Evolutionary conservation across 2,888 invertebrate species (phyloP), one percentile per base, ranked within the genome.

Genomic region (Laothoe populi): DNA sequence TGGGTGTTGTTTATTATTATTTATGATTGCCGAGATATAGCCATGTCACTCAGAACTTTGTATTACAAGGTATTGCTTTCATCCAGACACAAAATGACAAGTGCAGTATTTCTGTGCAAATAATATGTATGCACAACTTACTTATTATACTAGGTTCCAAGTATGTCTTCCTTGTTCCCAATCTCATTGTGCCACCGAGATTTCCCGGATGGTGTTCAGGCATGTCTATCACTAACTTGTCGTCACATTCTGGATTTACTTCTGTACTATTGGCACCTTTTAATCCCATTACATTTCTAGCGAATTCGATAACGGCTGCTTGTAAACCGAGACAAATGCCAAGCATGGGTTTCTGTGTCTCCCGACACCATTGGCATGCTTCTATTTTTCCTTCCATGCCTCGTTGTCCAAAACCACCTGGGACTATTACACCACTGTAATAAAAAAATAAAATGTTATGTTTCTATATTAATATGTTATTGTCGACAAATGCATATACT

Each of bases 281-380:
- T 63, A 97, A 85, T 0, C 94, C 94, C 0, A 99, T 87, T 0
- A 96, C 96, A 83, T 98, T 98, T 60, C 99, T 94, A 0, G 98
- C 96, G 83, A 97, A 99, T 88, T 99, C 99, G 74, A 99, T 96
- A 4, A 99, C 99, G 8, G 99, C 97, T 23, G 98, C 97, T 93
- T 99, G 99, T 66, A 99, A 94, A 4, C 99, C 99, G n/a, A 99
- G 94, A 81, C 99, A 99, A 71, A 99, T 98, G 0, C 99, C 99
- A 19, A 99, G 93, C 87, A 97, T 97, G 0, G 99, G 99, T 80
- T 96, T 97, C 57, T 96, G 95, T 59, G 97, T 98, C 75, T 95
- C 95, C 44, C 99, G 94, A 65, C 99, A 99, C 98, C 98, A 99
- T 75, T 96, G 94, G 71, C 97, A 97, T 0, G 99, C 99, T 65